A percentile compares a stretch with the other conserved stretches of the same genome.
Evolutionary conservation across 1,140 invertebrate genomes (phyloP).

Genomic region (Dreissena rostriformis): DNA sequence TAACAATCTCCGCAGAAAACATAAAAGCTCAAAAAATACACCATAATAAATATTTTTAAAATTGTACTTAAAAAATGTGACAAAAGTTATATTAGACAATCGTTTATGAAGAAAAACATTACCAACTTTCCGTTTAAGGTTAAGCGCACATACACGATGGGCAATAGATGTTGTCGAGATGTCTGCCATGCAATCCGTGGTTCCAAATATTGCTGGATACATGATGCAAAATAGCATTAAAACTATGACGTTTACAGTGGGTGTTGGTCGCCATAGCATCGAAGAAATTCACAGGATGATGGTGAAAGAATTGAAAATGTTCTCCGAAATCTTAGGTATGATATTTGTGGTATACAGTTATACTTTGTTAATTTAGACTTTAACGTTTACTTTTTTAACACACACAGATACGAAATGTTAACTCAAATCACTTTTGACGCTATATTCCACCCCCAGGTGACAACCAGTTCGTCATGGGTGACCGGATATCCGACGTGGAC

Average conservation of each 20-base stretch:
- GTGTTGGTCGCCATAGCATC: conserved; percentile 22
- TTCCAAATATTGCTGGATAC: not conserved
- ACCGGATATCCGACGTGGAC: conserved; percentile 69
- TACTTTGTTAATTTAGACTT: no score
- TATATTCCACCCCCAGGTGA: conserved; percentile 70
- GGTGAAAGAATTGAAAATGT: conserved; percentile 2
- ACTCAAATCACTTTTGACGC: no score
- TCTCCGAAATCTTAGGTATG: conserved; percentile 34
- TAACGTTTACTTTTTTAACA: no score
- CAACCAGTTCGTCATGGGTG: conserved; percentile 73
- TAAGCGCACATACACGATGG: conserved; percentile 1
- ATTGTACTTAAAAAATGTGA: no score
- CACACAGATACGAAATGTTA: no score
- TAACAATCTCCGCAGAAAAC: no score
- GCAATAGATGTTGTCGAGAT: not conserved
- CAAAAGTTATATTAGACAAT: no score
- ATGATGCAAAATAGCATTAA: not conserved
- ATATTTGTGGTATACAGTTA: no score
- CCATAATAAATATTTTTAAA: no score
- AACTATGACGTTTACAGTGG: conserved; percentile 6
- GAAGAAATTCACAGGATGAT: conserved; percentile 24
- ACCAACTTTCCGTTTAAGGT: conserved; percentile 9
- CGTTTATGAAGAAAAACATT: no score
- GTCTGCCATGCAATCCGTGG: not conserved
- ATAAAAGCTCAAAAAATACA: no score